These are phyloP conservation scores for Limonius californicus DNA, from an alignment of 1,140 invertebrate genomes.

Conservation along the genomic window DNA sequence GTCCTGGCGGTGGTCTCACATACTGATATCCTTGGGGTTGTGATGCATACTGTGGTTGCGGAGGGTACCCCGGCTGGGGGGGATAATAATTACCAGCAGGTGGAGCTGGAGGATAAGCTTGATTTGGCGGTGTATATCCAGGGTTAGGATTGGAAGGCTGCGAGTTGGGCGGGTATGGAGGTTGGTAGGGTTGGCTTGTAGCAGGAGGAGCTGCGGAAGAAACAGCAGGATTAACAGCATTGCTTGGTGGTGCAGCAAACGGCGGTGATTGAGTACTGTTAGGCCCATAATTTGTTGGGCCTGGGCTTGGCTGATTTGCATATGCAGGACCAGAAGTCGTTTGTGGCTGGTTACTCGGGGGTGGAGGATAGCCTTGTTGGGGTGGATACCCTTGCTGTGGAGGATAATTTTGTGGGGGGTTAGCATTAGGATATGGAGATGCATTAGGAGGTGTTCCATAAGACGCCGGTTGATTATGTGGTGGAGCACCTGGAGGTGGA, in stretches of 20 bases:
- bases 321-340: conserved; percentile 43
- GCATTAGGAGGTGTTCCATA: conserved; percentile 47
- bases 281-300: conserved; percentile 40
- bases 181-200: conserved; percentile 37
- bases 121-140: conserved; percentile 40
- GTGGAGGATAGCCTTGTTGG: conserved; percentile 31
- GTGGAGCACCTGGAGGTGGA: conserved; percentile 45
- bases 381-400: conserved; percentile 38
- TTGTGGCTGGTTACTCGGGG: conserved; percentile 38
- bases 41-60: conserved; percentile 42
- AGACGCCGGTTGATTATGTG: conserved; percentile 45
- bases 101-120: conserved; percentile 32
- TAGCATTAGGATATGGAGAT: conserved; percentile 42
- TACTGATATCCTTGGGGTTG: conserved; percentile 45
- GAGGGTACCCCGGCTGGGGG: conserved; percentile 44
- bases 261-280: conserved; percentile 44
- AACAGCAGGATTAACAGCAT: conserved; percentile 36
- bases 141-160: conserved; percentile 44
- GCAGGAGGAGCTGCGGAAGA: conserved; percentile 27
- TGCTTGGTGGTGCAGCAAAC: conserved; percentile 39
- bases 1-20: conserved; percentile 38
- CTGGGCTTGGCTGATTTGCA: conserved; percentile 31
- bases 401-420: conserved; percentile 47
- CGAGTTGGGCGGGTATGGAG: conserved; percentile 42
- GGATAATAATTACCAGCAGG: conserved; percentile 38